Base-by-base conservation (phyloP, 1,140 invertebrate genomes). In the Atta cephalotes region DNA sequence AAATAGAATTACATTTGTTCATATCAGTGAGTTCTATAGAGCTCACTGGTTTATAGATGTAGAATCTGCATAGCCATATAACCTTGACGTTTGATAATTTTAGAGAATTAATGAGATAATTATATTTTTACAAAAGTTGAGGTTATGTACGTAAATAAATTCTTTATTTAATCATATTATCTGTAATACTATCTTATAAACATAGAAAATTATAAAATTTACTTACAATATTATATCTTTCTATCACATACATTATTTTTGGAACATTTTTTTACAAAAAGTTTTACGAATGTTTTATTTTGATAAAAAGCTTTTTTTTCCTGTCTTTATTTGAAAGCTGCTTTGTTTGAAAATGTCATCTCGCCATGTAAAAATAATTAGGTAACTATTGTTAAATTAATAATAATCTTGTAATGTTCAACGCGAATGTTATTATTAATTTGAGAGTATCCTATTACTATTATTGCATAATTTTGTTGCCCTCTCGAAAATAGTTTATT, bases 1-100 rank as follows among this genome's bases (percentile, higher is more conserved):
- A 28, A 76, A 74, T 56, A 62, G 7, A 60, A 82, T 5, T 39
- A 45, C 31, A 31, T 78, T 31, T 35, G 25, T 76, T 62, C 74
- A 31, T n/a, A 18, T 28, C 39, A 45, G 9, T 45, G 39, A 45
- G 39, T 45, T 45, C 39, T 45, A 10, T 45, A 45, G 39, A 45
- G 39, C 9, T 45, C 1, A 1, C 39, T 45, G 39, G 39, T 45
- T 45, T 45, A 45, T 7, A 10, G 7, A 39, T n/a, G 39, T 7
- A 56, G 14, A 60, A 82, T 72, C 12, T 68, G 45, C 31, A 35
- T 35, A 35, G 5, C 28, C 3, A 6, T 5, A 45, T 35, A 72
- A 12, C 35, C 68, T 82, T 74, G 80, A 49, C 10, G 39, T 45
- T 45, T 45, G 51, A 21, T 18, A 39, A 39, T 56, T 70, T 68